Evolutionary conservation across 1,140 invertebrate species (phyloP).

Genomic region (Thaumetopoea pityocampa): DNA sequence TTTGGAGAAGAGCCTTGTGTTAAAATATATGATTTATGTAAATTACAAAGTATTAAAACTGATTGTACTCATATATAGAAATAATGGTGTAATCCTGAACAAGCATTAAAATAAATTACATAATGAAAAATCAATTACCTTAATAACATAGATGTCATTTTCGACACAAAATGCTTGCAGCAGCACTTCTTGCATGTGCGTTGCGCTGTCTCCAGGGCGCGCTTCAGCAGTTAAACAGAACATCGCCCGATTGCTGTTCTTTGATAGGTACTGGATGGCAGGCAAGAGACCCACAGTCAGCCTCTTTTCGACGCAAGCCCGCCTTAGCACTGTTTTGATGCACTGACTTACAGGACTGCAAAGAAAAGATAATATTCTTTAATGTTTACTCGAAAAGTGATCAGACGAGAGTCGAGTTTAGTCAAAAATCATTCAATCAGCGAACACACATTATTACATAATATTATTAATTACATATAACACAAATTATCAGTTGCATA

Average conservation of each 20-base stretch:
- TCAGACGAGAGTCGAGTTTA: no score
- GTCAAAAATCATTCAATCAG: no score
- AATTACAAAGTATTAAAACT: no score
- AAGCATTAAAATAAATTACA: no score
- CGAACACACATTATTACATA: no score
- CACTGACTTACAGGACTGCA: conserved; percentile 71
- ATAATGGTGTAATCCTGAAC: no score
- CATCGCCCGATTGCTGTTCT: conserved; percentile 77
- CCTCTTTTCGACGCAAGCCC: conserved; percentile 77
- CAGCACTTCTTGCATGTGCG: conserved; percentile 82
- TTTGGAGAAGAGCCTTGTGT: no score
- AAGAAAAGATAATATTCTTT: conserved; percentile 32
- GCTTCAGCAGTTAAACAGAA: conserved; percentile 80
- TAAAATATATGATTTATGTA: no score
- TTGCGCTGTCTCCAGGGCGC: conserved; percentile 78
- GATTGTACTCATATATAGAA: no score
- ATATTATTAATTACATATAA: no score
- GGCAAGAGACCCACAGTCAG: conserved; percentile 79
- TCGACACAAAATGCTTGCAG: conserved; percentile 83
- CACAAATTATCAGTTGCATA: no score
- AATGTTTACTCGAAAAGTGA: no score
- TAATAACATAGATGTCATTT: conserved; percentile 82
- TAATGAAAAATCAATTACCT: conserved; percentile 63
- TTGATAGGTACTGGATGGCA: conserved; percentile 78
- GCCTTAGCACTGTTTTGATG: conserved; percentile 76